Evolutionary conservation across 2,113 vertebrate genomes (phyloP).

Genomic region (Odocoileus virginianus): DNA sequence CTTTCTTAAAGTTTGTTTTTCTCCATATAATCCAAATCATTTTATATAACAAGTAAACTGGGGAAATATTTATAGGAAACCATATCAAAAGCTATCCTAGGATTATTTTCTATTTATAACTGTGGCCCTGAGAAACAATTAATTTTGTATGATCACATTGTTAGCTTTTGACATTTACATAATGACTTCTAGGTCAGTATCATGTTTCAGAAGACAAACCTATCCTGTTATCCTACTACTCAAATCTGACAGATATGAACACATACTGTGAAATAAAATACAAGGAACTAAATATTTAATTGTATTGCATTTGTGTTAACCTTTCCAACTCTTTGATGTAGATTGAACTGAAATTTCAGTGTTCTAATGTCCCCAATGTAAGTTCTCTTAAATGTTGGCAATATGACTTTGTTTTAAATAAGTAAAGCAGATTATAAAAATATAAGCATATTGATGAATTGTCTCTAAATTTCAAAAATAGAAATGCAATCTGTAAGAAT

Average conservation of each 20-base stretch:
- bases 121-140: background rate
- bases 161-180: slow-evolving; percentile 32
- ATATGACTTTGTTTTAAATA: background rate
- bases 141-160: slow-evolving; percentile 28
- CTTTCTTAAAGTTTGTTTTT: background rate
- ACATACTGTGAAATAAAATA: slow-evolving; percentile 27
- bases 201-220: slow-evolving; percentile 28
- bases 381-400: background rate
- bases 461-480: slow-evolving; percentile 17
- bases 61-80: background rate
- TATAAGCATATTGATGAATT: background rate
- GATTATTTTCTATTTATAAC: slow-evolving; percentile 1
- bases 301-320: slow-evolving; percentile 25
- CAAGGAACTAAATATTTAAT: slow-evolving; percentile 43
- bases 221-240: background rate
- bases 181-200: slow-evolving; percentile 24
- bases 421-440: background rate
- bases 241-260: slow-evolving; percentile 5
- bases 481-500: background rate
- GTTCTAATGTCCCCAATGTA: background rate
- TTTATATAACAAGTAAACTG: background rate
- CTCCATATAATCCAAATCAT: background rate
- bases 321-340: slow-evolving; percentile 22
- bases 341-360: background rate
- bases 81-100: background rate